Evolutionary conservation across 2,888 invertebrate species (phyloP), one percentile per base, ranked within the genome.

Genomic region (Acleris cristana): DNA sequence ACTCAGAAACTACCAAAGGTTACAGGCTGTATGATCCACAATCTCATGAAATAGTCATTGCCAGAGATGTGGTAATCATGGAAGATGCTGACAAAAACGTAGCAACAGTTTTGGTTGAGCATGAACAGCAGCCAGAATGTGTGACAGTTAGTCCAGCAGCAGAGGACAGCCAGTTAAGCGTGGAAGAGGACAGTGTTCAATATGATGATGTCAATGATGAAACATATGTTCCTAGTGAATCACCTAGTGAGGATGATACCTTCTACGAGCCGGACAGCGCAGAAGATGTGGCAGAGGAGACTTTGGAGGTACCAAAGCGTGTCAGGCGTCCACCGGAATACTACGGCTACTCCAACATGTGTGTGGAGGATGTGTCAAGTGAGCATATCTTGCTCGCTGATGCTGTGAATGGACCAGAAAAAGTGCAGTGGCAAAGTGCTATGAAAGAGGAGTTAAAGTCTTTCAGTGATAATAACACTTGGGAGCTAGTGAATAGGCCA

Each of bases 11-110:
- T 26, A 26, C 26, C 6, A 26, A 26, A 26, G 26, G 26, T 26
- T 77, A 76, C 56, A 26, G 76, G 0, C 12, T 78, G 1, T 77
- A 73, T 61, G 56, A 77, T n/a, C n/a, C n/a, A n/a, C n/a, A n/a
- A n/a, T n/a, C n/a, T n/a, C n/a, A n/a, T n/a, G n/a, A n/a, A n/a
- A n/a, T n/a, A n/a, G n/a, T n/a, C n/a, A n/a, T n/a, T n/a, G n/a
- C n/a, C n/a, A n/a, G n/a, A n/a, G n/a, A n/a, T n/a, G n/a, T n/a
- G n/a, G n/a, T n/a, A n/a, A n/a, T n/a, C n/a, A n/a, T n/a, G n/a
- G n/a, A n/a, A n/a, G n/a, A n/a, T n/a, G n/a, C n/a, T n/a, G n/a
- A n/a, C n/a, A n/a, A n/a, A n/a, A n/a, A n/a, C n/a, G n/a, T n/a
- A n/a, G n/a, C n/a, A n/a, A n/a, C n/a, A n/a, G n/a, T n/a, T n/a